Percentiles rank a stretch among this genome's conserved stretches.
Conservation (phyloP, 64 coral and sea anemone genomes). For the Platygyra sinensis region DNA sequence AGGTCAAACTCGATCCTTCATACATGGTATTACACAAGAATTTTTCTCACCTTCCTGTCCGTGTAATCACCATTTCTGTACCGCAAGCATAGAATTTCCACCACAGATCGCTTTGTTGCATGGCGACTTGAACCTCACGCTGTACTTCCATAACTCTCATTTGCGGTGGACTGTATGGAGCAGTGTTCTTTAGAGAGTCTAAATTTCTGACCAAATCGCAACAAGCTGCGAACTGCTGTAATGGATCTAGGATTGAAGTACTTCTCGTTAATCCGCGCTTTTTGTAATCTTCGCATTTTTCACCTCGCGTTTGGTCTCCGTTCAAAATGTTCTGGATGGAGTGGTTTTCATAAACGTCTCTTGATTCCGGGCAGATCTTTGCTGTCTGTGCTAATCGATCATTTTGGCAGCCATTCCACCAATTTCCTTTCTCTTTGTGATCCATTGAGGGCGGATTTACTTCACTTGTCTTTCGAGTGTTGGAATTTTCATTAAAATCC, state of each 20-base stretch:
- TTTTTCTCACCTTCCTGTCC: constrained; percentile 85
- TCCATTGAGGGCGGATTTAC: constrained; percentile 25
- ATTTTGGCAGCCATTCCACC: not conserved
- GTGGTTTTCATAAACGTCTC: not conserved
- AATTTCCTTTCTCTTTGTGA: constrained; percentile 17
- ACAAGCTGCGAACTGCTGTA: constrained; percentile 62
- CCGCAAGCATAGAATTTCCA: constrained; percentile 95
- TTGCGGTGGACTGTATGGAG: not conserved
- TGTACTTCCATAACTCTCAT: constrained; percentile 39
- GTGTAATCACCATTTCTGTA: constrained; percentile 93
- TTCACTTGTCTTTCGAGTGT: constrained; percentile 28
- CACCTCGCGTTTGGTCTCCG: not conserved
- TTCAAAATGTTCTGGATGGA: constrained; percentile 35
- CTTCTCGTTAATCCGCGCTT: not conserved
- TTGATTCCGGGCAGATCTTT: not conserved
- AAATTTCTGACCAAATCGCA: constrained; percentile 67
- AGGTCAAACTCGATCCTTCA: not conserved
- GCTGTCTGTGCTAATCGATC: not conserved
- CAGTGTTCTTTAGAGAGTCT: constrained; percentile 9
- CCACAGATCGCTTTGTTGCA: constrained; percentile 92
- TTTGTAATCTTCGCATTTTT: not conserved
- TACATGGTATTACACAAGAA: not conserved
- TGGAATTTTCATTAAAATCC: constrained; percentile 30
- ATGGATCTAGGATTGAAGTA: constrained; percentile 1
- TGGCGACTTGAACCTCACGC: constrained; percentile 83